Conservation (phyloP, 92 coral and sea anemone genomes). For the Muricea muricata region DNA sequence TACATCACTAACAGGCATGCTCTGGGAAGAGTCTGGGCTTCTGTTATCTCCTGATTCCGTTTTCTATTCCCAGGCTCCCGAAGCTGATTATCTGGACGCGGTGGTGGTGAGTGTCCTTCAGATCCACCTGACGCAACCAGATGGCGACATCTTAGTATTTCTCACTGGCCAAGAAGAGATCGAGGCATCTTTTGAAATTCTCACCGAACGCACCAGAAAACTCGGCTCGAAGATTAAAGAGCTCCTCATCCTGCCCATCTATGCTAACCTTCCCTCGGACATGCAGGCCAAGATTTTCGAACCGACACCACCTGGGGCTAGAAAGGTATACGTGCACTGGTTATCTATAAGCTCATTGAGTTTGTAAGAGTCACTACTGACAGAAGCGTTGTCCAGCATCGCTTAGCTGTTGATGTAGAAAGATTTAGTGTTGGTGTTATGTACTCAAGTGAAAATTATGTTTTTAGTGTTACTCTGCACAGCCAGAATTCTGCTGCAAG, state of each 20-base stretch:
- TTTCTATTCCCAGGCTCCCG: constrained; percentile 83
- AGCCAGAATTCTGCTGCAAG: too few relatives aligned
- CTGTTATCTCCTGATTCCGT: too few relatives aligned
- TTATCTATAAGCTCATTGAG: too few relatives aligned
- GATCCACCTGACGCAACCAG: constrained; percentile 96
- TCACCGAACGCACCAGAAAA: constrained; percentile 92
- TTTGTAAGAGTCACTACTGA: too few relatives aligned
- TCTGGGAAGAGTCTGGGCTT: too few relatives aligned
- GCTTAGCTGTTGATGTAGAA: too few relatives aligned
- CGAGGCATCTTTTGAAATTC: constrained; percentile 89
- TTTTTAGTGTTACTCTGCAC: too few relatives aligned
- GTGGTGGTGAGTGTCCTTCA: constrained; percentile 95
- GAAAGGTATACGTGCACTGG: constrained; percentile 68
- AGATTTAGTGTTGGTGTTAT: too few relatives aligned
- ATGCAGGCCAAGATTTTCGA: constrained; percentile 98
- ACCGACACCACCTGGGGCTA: constrained; percentile 99
- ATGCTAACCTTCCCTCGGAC: constrained; percentile 97
- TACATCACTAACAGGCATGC: too few relatives aligned
- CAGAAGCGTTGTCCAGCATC: too few relatives aligned
- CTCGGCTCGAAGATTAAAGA: constrained; percentile 98
- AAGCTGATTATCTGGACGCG: constrained; percentile 98
- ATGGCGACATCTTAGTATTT: constrained; percentile 92
- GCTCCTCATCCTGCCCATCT: constrained; percentile 89
- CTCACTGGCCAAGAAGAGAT: constrained; percentile 98
- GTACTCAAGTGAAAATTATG: too few relatives aligned